Evolutionary conservation across 2,797 vertebrate species (phyloP).

Genomic region (Mormyrus proboscirostris): DNA sequence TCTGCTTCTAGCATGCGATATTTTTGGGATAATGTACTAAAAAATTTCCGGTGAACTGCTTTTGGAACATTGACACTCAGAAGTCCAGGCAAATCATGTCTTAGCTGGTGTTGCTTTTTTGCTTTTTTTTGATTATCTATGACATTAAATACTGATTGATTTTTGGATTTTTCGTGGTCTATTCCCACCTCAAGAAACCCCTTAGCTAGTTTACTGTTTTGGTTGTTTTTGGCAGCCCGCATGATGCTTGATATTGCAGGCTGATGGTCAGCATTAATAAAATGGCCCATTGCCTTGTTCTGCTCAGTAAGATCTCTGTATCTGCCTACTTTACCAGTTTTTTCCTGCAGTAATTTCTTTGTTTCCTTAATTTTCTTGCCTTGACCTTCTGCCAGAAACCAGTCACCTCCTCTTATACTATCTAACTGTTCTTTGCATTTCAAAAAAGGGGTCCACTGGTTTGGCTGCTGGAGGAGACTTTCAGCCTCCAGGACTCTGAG

Average conservation of each 20-base stretch:
- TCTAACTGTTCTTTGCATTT: neutral
- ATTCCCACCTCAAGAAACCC: neutral
- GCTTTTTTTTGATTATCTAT: too few relatives aligned
- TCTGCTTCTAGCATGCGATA: neutral
- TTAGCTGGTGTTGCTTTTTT: too few relatives aligned
- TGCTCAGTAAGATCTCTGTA: neutral
- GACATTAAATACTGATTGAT: neutral
- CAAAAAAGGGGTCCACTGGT: neutral
- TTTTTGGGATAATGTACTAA: neutral
- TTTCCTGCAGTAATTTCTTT: neutral
- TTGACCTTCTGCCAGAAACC: conserved; percentile 10
- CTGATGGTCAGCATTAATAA: conserved; percentile 20
- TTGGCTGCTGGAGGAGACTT: too few relatives aligned
- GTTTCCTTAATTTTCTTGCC: neutral
- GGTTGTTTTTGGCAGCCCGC: neutral
- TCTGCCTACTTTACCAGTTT: neutral
- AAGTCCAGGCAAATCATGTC: neutral
- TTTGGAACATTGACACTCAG: neutral
- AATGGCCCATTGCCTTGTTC: neutral
- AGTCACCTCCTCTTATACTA: conserved; percentile 1
- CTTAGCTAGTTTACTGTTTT: neutral
- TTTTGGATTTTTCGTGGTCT: neutral
- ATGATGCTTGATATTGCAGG: neutral
- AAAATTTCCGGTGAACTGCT: neutral
- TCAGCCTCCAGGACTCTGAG: too few relatives aligned